phyloP scores from a whole-genome alignment of 1,140 invertebrate genomes.

The Papilio polytes region DNA sequence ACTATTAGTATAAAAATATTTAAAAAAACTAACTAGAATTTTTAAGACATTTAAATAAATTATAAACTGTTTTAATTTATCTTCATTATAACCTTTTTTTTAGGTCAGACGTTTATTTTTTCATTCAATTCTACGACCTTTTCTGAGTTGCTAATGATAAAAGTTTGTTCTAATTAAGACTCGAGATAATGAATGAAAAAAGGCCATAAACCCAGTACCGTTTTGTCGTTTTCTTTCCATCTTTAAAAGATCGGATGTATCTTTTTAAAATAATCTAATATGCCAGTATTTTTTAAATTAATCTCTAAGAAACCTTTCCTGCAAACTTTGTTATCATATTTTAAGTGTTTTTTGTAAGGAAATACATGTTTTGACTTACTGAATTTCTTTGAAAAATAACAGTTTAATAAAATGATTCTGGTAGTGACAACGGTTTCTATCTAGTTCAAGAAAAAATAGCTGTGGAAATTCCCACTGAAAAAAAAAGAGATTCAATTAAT shows the following conservation, averaged over 20 bases:
- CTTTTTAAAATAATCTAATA: not conserved
- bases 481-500: not conserved
- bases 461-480: not conserved
- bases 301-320: too few relatives aligned
- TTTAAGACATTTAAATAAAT: not conserved
- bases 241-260: not conserved
- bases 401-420: too few relatives aligned
- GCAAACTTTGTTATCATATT: too few relatives aligned
- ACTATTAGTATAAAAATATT: too few relatives aligned
- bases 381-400: too few relatives aligned
- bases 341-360: too few relatives aligned
- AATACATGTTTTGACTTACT: too few relatives aligned
- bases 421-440: too few relatives aligned
- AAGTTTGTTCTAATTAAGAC: constrained; percentile 18
- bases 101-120: constrained; percentile 21
- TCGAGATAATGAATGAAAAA: constrained; percentile 15
- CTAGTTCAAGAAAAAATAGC: not conserved
- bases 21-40: too few relatives aligned
- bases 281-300: too few relatives aligned
- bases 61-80: constrained; percentile 8
- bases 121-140: not conserved
- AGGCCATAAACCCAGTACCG: not conserved
- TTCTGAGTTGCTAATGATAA: constrained; percentile 21
- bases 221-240: constrained; percentile 4
- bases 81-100: not conserved